Conservation (phyloP, 1,140 invertebrate species). For the Micrasema minimum region DNA sequence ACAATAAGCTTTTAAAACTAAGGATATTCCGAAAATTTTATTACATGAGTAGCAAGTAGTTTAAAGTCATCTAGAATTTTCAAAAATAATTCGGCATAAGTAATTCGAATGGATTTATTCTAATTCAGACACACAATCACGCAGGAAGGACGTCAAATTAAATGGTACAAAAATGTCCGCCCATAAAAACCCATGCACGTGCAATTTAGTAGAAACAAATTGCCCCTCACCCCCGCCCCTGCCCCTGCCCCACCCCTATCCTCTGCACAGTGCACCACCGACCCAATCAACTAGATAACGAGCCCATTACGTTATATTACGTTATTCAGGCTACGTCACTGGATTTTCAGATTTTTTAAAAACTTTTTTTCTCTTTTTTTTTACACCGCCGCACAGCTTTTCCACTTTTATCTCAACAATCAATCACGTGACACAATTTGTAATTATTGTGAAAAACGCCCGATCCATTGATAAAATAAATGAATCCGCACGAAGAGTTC, state of each 20-base stretch:
- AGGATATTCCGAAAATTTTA: too few relatives aligned
- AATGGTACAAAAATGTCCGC: slow-evolving; percentile 32
- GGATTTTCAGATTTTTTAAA: slow-evolving; percentile 46
- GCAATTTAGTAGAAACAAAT: slow-evolving; percentile 51
- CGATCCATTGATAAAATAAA: slow-evolving; percentile 40
- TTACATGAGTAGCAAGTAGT: too few relatives aligned
- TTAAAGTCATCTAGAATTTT: too few relatives aligned
- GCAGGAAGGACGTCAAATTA: slow-evolving; percentile 18
- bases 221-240: slow-evolving; percentile 19
- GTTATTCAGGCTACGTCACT: slow-evolving; percentile 52
- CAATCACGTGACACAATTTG: slow-evolving; percentile 53
- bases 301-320: slow-evolving; percentile 54
- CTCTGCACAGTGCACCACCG: slow-evolving; percentile 29
- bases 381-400: slow-evolving; percentile 32
- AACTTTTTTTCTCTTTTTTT: slow-evolving; percentile 1
- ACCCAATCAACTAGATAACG: slow-evolving; percentile 51
- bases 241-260: too few relatives aligned
- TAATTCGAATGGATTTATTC: too few relatives aligned
- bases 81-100: too few relatives aligned
- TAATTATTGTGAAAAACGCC: slow-evolving; percentile 52
- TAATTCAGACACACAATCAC: too few relatives aligned
- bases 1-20: too few relatives aligned
- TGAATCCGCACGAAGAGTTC: slow-evolving; percentile 20
- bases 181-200: slow-evolving; percentile 42
- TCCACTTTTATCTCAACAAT: slow-evolving; percentile 49